Evolutionary conservation across 1,140 invertebrate genomes (phyloP).

Genomic region (Mesaphorura yosii): DNA sequence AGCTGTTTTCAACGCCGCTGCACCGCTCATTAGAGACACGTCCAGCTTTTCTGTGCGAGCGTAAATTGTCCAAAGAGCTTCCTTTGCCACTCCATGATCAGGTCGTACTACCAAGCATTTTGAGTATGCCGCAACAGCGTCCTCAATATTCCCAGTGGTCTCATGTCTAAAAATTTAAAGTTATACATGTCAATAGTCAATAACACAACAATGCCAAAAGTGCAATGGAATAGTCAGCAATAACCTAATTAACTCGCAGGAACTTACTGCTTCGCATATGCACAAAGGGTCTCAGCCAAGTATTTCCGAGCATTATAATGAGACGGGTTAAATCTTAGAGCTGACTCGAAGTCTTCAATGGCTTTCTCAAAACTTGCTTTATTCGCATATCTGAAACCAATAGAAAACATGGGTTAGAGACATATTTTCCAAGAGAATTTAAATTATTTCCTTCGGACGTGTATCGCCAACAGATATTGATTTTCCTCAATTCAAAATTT

Average conservation of each 20-base stretch:
- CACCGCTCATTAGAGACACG: constrained; percentile 45
- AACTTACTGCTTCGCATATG: constrained; percentile 55
- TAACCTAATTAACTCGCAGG: constrained; percentile 2
- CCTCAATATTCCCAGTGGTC: constrained; percentile 34
- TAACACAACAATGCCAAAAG: too few relatives aligned
- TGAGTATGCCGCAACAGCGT: constrained; percentile 69
- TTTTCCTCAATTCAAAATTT: too few relatives aligned
- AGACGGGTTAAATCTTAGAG: constrained; percentile 70
- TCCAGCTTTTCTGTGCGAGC: constrained; percentile 43
- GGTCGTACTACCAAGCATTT: constrained; percentile 66
- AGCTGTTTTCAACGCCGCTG: constrained; percentile 42
- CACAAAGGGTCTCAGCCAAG: constrained; percentile 81
- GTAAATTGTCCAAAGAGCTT: constrained; percentile 63
- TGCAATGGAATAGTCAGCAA: too few relatives aligned
- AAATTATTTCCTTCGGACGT: too few relatives aligned
- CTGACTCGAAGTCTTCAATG: constrained; percentile 86
- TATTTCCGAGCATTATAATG: constrained; percentile 92
- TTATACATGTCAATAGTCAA: too few relatives aligned
- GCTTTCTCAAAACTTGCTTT: constrained; percentile 85
- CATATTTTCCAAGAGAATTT: not conserved
- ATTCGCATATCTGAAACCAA: constrained; percentile 62
- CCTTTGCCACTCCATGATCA: constrained; percentile 70
- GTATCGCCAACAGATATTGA: too few relatives aligned
- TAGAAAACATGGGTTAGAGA: constrained; percentile 1
- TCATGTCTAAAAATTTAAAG: constrained; percentile 23